Conservation (phyloP, 2,888 invertebrate species). For the Papilio gigon region DNA sequence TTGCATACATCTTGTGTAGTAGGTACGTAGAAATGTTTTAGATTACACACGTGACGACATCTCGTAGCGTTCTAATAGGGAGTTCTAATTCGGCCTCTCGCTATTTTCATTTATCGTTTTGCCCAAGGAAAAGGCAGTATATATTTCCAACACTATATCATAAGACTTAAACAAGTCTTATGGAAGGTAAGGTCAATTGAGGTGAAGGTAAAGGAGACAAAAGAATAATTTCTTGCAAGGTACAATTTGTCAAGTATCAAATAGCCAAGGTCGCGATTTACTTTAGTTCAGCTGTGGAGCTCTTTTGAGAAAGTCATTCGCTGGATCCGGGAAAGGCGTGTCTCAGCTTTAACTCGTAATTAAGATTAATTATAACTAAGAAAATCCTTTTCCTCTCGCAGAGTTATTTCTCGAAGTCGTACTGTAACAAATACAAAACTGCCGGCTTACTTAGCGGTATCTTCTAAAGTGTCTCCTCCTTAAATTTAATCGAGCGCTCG, state of each 20-base stretch:
- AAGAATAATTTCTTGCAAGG: background rate
- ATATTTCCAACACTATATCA: too few relatives aligned
- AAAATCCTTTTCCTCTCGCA: slow-evolving; percentile 24
- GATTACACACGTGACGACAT: too few relatives aligned
- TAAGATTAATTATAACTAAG: slow-evolving; percentile 68
- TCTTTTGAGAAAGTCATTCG: slow-evolving; percentile 29
- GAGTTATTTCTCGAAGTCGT: slow-evolving; percentile 28
- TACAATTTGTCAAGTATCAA: background rate
- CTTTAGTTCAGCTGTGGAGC: slow-evolving; percentile 25
- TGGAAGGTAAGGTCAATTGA: background rate
- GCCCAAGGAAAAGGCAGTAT: too few relatives aligned
- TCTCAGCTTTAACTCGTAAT: slow-evolving; percentile 67
- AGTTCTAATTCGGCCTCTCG: too few relatives aligned
- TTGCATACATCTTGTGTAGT: background rate
- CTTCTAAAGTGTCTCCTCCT: slow-evolving; percentile 9
- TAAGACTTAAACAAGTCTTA: background rate
- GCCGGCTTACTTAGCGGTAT: slow-evolving; percentile 4
- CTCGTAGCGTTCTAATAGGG: too few relatives aligned
- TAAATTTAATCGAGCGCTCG: slow-evolving; percentile 3
- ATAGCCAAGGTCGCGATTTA: background rate
- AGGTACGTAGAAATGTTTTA: background rate
- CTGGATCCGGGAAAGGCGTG: slow-evolving; percentile 74
- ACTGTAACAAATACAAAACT: slow-evolving; percentile 35
- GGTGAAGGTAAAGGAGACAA: background rate
- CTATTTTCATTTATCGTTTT: too few relatives aligned